Evolutionary conservation across 2,888 invertebrate genomes (phyloP).

Genomic region (Parochlus steinenii): DNA sequence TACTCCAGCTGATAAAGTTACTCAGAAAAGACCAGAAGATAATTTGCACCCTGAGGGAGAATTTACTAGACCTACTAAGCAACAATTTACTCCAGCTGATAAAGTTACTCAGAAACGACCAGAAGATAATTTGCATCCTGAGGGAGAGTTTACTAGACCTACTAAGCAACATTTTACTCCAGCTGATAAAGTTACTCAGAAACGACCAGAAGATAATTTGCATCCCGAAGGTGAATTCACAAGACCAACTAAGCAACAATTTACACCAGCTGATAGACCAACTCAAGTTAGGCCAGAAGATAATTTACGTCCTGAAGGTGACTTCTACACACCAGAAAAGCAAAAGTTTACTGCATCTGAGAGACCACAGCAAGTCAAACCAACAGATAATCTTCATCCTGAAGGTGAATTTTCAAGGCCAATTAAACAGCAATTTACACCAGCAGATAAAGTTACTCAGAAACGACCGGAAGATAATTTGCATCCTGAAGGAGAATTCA

Average conservation of each 20-base stretch:
- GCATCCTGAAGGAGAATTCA: conserved; percentile 48
- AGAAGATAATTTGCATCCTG: conserved; percentile 29
- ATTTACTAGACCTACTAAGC: conserved; percentile 26
- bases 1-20: conserved; percentile 31
- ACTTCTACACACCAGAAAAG: conserved; percentile 30
- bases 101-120: conserved; percentile 28
- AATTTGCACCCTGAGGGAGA: conserved; percentile 31
- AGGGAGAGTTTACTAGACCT: conserved; percentile 29
- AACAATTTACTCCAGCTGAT: conserved; percentile 30
- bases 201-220: conserved; percentile 19
- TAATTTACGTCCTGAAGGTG: conserved; percentile 43
- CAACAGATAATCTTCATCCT: conserved; percentile 38
- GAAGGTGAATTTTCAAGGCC: conserved; percentile 38
- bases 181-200: conserved; percentile 23
- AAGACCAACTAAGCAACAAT: conserved; percentile 17
- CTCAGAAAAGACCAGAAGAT: conserved; percentile 29
- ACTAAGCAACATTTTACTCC: conserved; percentile 28
- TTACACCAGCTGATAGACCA: conserved; percentile 13
- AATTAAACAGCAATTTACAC: conserved; percentile 22
- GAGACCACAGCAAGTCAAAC: conserved; percentile 27
- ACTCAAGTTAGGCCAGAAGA: conserved; percentile 36
- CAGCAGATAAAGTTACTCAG: conserved; percentile 42
- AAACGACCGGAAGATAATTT: conserved; percentile 48
- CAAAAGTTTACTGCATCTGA: conserved; percentile 24
- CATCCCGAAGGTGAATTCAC: conserved; percentile 20